These are phyloP conservation scores for Tipula vernalis DNA, from an alignment of 2,888 invertebrate species.

Conservation along the genomic window DNA sequence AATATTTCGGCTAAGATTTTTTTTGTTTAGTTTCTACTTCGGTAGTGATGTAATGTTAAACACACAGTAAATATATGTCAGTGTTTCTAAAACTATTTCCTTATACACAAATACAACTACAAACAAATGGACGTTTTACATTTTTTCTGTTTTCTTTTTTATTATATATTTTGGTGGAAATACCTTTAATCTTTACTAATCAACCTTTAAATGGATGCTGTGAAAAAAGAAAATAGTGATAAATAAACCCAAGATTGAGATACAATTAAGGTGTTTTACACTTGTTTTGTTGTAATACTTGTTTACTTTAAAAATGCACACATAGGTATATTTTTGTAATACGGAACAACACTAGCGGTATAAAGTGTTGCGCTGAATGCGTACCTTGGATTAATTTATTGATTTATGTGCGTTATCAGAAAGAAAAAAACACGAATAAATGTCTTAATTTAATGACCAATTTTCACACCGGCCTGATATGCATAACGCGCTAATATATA, in stretches of 20 bases:
- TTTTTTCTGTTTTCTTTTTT: not conserved
- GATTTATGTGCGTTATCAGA: not conserved
- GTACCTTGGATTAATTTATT: not conserved
- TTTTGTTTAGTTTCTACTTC: not conserved
- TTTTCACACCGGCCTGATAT: not conserved
- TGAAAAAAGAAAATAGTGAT: not conserved
- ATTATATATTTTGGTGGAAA: not conserved
- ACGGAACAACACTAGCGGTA: not conserved
- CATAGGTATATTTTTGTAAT: not conserved
- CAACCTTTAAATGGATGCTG: not conserved
- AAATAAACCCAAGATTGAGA: not conserved
- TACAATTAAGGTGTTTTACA: not conserved
- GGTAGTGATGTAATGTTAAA: not conserved
- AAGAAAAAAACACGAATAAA: not conserved
- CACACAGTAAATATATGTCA: not conserved
- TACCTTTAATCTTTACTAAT: not conserved
- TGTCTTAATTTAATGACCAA: not conserved
- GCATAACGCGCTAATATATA: not conserved
- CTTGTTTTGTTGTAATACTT: not conserved
- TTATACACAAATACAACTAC: not conserved
- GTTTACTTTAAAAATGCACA: not conserved
- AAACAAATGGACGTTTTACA: not conserved
- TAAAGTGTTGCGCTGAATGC: not conserved
- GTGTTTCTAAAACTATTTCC: conserved; percentile 4
- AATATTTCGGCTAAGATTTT: not conserved